Evolutionary conservation across 1,140 invertebrate genomes (phyloP).

Genomic region (Apis mellifera): Amel_HAv3.1 CM009931.2:27405501-27406000

Average conservation of each 20-base stretch:
- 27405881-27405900: neutral
- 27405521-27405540: constrained; percentile 52
- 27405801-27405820: constrained; percentile 4
- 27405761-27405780: neutral
- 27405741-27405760: constrained; percentile 38
- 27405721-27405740: constrained; percentile 54
- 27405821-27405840: constrained; percentile 6
- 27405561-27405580: constrained; percentile 56
- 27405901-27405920: too few relatives aligned
- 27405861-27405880: neutral
- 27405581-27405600: constrained; percentile 34
- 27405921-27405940: too few relatives aligned
- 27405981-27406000: too few relatives aligned
- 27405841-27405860: neutral
- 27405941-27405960: too few relatives aligned
- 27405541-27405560: constrained; percentile 52
- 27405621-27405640: constrained; percentile 50
- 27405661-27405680: constrained; percentile 77
- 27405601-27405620: constrained; percentile 36
- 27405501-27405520: constrained; percentile 73
- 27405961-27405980: too few relatives aligned
- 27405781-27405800: constrained; percentile 35
- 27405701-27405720: too few relatives aligned
- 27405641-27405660: constrained; percentile 52
- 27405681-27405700: constrained; percentile 64